Evolutionary conservation across 2,888 invertebrate species (phyloP), one percentile per base, ranked within the genome.

Genomic region (Ecdyonurus torrentis): DNA sequence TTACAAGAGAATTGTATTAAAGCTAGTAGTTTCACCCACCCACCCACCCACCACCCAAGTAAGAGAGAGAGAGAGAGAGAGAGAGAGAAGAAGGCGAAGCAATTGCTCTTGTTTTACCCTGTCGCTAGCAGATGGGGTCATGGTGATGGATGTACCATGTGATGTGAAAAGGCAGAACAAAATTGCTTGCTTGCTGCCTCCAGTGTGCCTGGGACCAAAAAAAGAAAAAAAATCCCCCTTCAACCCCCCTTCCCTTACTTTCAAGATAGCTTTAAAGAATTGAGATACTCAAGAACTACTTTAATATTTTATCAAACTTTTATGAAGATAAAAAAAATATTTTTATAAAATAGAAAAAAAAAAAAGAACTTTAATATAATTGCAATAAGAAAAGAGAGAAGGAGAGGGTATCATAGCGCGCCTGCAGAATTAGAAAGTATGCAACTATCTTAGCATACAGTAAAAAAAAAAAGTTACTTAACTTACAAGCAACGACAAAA

Each of bases 111-210:
- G 37, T 37, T 37, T 37, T 37, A 37, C 62, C 15, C 59, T 58
- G 58, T 58, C 58, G 25, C 58, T 59, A 37, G 50, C 59, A 59
- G 59, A 23, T 25, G 62, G 52, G 55, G n/a, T 55, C 55, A n/a
- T 55, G 22, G 55, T 55, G 55, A 55, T 55, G 55, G 22, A 55
- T 55, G 55, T 55, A 55, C 55, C 55, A 55, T n/a, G 55, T 55
- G 55, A 55, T 55, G 22, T 55, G 55, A 55, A 55, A 55, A 55
- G 55, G 55, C 55, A 55, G 55, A 55, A 55, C 22, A 22, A 55
- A 55, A 55, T 55, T 55, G 55, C 55, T 22, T 22, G 19, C n/a
- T n/a, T 20, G 25, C 24, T 37, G 60, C 24, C 2, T 19, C 58
- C n/a, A 58, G 25, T 23, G 23, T 23, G 3, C 5, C 5, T 58